Conservation (phyloP, 2,113 vertebrate genomes). For the Genyomyrus donnyi region DNA sequence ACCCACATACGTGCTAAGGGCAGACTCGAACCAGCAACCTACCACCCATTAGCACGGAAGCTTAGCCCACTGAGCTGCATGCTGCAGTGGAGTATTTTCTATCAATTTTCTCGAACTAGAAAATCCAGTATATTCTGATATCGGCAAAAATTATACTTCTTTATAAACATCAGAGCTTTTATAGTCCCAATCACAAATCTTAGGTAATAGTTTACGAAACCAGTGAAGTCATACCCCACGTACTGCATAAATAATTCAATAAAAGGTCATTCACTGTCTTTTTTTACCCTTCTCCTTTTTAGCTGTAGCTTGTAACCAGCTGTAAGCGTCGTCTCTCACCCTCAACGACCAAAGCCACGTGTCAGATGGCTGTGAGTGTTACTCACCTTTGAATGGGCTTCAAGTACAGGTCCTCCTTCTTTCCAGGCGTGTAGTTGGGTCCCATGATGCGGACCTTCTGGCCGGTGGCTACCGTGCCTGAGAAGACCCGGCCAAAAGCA, state of each 20-base stretch:
- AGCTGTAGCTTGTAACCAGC: not conserved
- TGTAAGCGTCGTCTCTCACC: not conserved
- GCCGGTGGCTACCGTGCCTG: slow-evolving; percentile 47
- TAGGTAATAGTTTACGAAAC: not conserved
- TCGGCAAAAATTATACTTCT: not conserved
- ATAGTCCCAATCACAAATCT: not conserved
- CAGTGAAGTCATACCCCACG: not conserved
- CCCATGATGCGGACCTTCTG: slow-evolving; percentile 56
- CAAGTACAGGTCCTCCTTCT: slow-evolving; percentile 57
- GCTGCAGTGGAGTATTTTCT: not conserved
- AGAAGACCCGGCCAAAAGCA: slow-evolving; percentile 54
- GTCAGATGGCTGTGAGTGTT: too few species aligned
- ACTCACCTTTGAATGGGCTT: slow-evolving; percentile 55
- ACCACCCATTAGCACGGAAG: too few species aligned
- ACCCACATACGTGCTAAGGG: too few species aligned
- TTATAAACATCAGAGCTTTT: not conserved
- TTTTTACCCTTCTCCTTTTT: not conserved
- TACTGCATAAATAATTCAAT: not conserved
- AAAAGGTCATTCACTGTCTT: not conserved
- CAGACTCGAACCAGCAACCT: too few species aligned
- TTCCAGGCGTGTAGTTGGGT: slow-evolving; percentile 54
- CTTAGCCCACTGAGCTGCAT: too few species aligned
- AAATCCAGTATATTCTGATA: not conserved
- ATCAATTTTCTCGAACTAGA: not conserved
- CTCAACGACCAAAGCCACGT: not conserved